Evolutionary conservation across 64 coral and sea anemone genomes (phyloP), one percentile per base, ranked within the genome.

Genomic region (Hydrozoanthus tunicans): DNA sequence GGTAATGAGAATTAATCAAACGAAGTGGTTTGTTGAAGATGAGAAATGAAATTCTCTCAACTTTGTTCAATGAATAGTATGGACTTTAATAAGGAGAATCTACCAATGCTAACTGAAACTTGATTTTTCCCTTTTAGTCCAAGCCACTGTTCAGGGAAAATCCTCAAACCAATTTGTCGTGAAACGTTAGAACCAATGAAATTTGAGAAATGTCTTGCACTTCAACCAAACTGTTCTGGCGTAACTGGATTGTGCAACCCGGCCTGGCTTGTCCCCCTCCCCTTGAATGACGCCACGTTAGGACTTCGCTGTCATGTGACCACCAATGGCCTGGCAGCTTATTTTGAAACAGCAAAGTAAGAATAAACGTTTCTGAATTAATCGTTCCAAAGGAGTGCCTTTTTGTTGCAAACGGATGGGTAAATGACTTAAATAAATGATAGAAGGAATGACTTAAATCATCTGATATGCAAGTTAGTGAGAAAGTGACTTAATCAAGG

Each of bases 201-300:
- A 32, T 6, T 9, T 13, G 69, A 73, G 4, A 66, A 61, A 73
- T 86, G 83, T 13, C 9, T 73, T 59, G 53, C 68, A 0, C 12
- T 86, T 12, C 69, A 73, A 10, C 55, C 70, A 59, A 73, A 86
- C 20, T 86, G 83, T 51, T 86, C 83, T 13, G 56, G 20, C 55
- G 70, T 74, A 86, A 58, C 23, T 51, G 65, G 73, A 59, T 77
- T 94, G 53, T 96, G 95, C 65, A 96, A 96, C 66, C 95, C 83
- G 27, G 95, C 92, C 60, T 96, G 95, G 95, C 79, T 96, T 54
- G 95, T 77, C 12, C 95, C 95, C 25, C 78, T 96, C n/a, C 70
- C 93, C 7, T 60, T 92, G 7, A 32, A 80, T 6, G 59, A 60
- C 4, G 53, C 17, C 13, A 80, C 59, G 4, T 24, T 58, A 12